A percentile compares a stretch with the other conserved stretches of the same genome.
These are phyloP conservation scores for Drosophila tripunctata DNA, from an alignment of 2,888 invertebrate species.

Conservation along the genomic window DNA sequence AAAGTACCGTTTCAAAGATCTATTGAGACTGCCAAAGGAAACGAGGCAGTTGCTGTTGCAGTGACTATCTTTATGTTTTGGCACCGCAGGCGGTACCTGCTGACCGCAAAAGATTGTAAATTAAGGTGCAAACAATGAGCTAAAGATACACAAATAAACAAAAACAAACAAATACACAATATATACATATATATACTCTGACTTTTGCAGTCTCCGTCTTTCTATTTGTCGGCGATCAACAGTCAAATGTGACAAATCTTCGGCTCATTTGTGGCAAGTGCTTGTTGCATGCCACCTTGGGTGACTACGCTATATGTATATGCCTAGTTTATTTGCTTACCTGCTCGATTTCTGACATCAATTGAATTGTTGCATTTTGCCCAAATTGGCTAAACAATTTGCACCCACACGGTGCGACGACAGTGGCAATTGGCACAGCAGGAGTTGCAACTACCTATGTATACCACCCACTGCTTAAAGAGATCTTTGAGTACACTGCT, in stretches of 20 bases:
- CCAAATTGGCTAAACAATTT: constrained; percentile 53
- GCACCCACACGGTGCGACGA: constrained; percentile 17
- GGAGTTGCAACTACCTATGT: constrained; percentile 2
- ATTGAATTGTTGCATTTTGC: constrained; percentile 43
- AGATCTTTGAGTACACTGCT: background rate
- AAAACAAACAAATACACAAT: constrained; percentile 7
- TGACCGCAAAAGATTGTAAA: constrained; percentile 77
- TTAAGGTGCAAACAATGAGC: constrained; percentile 73
- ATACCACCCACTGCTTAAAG: constrained; percentile 5
- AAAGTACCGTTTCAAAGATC: background rate
- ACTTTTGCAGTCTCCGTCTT: constrained; percentile 24
- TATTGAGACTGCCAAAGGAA: constrained; percentile 6
- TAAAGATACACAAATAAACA: constrained; percentile 26
- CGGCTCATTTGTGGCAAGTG: constrained; percentile 24
- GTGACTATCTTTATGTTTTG: constrained; percentile 25
- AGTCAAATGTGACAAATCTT: constrained; percentile 51
- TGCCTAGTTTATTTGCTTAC: constrained; percentile 24
- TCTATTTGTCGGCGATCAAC: constrained; percentile 37
- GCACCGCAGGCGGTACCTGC: constrained; percentile 43
- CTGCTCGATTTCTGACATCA: constrained; percentile 31
- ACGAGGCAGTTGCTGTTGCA: background rate
- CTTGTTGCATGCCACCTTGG: constrained; percentile 35
- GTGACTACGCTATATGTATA: constrained; percentile 11
- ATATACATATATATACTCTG: constrained; percentile 1
- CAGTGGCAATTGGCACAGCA: constrained; percentile 48